Conservation (phyloP, 2,113 vertebrate species). For the Vidua chalybeata region DNA sequence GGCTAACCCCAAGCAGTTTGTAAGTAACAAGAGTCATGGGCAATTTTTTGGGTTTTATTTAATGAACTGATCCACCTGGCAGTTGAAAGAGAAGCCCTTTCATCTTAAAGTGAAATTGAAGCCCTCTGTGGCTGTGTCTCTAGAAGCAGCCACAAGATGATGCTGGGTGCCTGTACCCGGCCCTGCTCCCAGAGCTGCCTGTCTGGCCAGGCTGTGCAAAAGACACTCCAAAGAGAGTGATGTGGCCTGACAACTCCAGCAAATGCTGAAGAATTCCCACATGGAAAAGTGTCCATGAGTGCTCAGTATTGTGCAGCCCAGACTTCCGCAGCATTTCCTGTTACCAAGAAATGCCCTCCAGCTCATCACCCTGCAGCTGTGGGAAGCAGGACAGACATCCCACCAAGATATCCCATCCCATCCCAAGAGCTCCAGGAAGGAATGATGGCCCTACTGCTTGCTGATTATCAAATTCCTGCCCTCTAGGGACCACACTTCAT, state of each 20-base stretch:
- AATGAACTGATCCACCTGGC: neutral
- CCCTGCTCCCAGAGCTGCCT: neutral
- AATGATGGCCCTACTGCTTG: neutral
- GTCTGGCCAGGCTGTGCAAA: neutral
- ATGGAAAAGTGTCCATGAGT: neutral
- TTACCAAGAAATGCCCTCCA: neutral
- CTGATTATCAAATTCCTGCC: neutral
- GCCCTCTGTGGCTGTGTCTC: neutral
- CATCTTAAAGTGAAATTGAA: neutral
- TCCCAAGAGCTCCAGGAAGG: neutral
- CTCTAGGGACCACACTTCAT: neutral
- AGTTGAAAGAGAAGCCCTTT: neutral
- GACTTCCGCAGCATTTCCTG: neutral
- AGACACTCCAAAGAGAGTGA: neutral
- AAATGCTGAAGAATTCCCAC: neutral
- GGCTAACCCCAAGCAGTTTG: neutral
- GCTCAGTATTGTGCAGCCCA: neutral
- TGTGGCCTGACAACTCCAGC: neutral
- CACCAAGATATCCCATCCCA: fast-evolving
- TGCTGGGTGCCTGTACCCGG: neutral
- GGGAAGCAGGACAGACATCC: neutral
- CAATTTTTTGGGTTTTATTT: neutral
- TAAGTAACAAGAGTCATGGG: neutral
- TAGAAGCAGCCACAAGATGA: neutral
- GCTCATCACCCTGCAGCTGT: neutral